Conservation (phyloP, 2,113 vertebrate species). For the Gobius niger region DNA sequence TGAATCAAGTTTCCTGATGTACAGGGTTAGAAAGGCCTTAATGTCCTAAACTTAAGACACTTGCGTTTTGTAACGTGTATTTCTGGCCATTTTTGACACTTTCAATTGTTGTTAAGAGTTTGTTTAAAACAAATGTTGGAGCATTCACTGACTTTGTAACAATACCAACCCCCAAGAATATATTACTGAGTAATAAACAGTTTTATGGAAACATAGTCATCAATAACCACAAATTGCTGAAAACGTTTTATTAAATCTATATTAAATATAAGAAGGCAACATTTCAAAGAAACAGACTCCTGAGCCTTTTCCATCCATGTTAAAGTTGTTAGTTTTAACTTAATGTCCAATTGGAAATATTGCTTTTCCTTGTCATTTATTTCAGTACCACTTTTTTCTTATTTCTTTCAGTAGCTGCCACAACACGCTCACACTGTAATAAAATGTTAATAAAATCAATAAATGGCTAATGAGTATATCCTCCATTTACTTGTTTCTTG, state of each 20-base stretch:
- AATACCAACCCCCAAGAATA: neutral
- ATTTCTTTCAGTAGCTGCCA: too few species aligned
- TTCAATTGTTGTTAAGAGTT: neutral
- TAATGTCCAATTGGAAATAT: constrained; percentile 33
- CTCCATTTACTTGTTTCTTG: neutral
- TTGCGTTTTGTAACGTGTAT: neutral
- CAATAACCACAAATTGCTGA: neutral
- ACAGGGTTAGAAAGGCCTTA: too few species aligned
- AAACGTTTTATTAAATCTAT: constrained; percentile 25
- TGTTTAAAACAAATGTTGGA: neutral
- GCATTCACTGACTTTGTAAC: neutral
- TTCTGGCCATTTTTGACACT: neutral
- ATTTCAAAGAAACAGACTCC: neutral
- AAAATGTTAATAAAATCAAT: constrained; percentile 37
- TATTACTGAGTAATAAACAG: neutral
- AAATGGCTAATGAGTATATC: too few species aligned
- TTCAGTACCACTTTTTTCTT: too few species aligned
- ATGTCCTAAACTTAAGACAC: neutral
- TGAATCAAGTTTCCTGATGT: neutral
- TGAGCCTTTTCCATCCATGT: constrained; percentile 30
- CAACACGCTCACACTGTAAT: constrained; percentile 46
- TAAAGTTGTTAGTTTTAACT: constrained; percentile 48
- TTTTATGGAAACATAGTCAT: neutral
- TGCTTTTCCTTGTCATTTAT: constrained; percentile 21
- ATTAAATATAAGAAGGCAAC: neutral